Percentiles rank a stretch among this genome's conserved stretches.
These are phyloP conservation scores for Epizoanthus fatuus DNA, from an alignment of 92 coral and sea anemone genomes.

Conservation along the genomic window DNA sequence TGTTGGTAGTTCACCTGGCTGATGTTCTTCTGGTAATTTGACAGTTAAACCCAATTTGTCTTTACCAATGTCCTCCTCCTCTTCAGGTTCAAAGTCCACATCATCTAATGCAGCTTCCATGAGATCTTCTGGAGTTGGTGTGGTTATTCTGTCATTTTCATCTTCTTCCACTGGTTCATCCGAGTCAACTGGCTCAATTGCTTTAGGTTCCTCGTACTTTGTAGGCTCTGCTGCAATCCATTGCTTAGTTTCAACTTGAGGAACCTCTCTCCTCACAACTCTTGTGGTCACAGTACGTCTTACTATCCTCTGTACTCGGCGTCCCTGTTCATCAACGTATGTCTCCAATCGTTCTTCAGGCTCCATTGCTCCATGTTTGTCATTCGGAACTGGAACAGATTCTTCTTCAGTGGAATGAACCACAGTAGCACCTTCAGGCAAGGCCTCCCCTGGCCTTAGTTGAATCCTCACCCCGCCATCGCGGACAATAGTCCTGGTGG, in stretches of 20 bases:
- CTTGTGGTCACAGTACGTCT: conserved; percentile 68
- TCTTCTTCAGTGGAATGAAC: not conserved
- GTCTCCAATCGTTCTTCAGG: conserved; percentile 65
- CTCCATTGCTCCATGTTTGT: conserved; percentile 13
- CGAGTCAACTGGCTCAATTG: not conserved
- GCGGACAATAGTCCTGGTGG: conserved; percentile 47
- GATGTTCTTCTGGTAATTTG: not conserved
- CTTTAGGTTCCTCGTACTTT: not conserved
- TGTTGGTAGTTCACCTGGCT: conserved; percentile 48
- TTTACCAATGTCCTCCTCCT: not conserved
- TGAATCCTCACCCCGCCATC: conserved; percentile 61
- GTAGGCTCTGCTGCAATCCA: conserved; percentile 30
- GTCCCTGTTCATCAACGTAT: conserved; percentile 84
- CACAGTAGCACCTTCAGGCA: not conserved
- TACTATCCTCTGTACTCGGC: conserved; percentile 76
- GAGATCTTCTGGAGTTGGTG: conserved; percentile 32
- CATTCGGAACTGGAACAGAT: conserved; percentile 28
- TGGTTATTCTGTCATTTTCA: not conserved
- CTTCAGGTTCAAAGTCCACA: conserved; percentile 4
- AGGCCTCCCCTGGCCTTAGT: conserved; percentile 56
- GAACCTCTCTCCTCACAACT: conserved; percentile 21
- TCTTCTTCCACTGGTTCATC: not conserved
- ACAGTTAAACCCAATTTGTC: not conserved
- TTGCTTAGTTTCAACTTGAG: conserved; percentile 32
- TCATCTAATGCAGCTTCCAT: conserved; percentile 36